phyloP scores from a whole-genome alignment of 2,888 invertebrate genomes.

The Agonopterix arenella region DNA sequence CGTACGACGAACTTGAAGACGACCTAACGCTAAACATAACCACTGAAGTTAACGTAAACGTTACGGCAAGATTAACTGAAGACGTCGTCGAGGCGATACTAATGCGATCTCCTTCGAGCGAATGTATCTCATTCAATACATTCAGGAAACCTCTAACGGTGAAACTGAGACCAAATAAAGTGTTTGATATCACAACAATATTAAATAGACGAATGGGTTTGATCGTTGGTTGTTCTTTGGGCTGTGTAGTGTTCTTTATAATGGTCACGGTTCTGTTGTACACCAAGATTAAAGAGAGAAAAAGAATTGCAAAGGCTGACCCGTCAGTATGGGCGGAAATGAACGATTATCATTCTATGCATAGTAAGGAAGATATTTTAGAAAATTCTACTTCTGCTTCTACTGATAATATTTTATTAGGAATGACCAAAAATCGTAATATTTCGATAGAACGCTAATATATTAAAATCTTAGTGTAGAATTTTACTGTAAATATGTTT shows the following conservation, averaged over 20 bases:
- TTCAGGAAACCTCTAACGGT: constrained; percentile 40
- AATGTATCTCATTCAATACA: constrained; percentile 65
- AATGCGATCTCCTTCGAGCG: constrained; percentile 59
- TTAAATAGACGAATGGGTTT: constrained; percentile 63
- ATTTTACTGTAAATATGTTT: no score
- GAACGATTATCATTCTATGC: constrained; percentile 68
- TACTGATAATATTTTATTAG: constrained; percentile 69
- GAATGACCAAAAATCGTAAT: constrained; percentile 60
- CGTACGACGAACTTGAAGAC: constrained; percentile 31
- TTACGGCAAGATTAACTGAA: constrained; percentile 47
- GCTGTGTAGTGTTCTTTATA: constrained; percentile 63
- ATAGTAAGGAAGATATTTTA: constrained; percentile 65
- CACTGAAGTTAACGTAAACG: constrained; percentile 32
- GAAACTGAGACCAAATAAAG: constrained; percentile 43
- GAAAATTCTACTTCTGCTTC: constrained; percentile 64
- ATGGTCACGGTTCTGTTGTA: constrained; percentile 65
- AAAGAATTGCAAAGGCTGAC: constrained; percentile 65
- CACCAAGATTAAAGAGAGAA: constrained; percentile 67
- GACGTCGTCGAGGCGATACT: constrained; percentile 52
- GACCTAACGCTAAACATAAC: constrained; percentile 35
- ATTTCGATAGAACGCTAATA: constrained; percentile 32
- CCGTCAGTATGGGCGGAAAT: constrained; percentile 62
- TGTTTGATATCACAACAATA: constrained; percentile 46
- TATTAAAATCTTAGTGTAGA: neutral
- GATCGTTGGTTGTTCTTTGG: constrained; percentile 65